Evolutionary conservation across 2,888 invertebrate species (phyloP), one percentile per base, ranked within the genome.

Genomic region (Erebia palarica): DNA sequence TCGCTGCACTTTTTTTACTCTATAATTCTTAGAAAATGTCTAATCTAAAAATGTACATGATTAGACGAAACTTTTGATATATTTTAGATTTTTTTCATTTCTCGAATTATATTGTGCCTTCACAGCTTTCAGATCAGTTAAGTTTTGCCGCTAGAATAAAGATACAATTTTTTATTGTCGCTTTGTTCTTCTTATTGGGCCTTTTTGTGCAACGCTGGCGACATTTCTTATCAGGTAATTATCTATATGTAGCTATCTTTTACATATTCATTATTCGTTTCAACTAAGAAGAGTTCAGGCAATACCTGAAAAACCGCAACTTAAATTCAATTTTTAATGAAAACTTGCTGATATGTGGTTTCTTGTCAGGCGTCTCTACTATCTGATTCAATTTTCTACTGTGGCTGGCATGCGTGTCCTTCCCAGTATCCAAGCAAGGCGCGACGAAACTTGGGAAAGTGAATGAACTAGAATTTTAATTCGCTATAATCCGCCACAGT

Each of bases 141-240:
- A 82, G 86, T 18, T 81, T 87, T 57, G 79, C 82, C 10, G 87
- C 86, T 1, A 79, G 80, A 21, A 79, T 89, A 81, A 92, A 92
- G 79, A 83, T 91, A 70, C 81, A 91, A 71, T 86, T 86, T 72
- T 93, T 92, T 70, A 86, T 88, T 0, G 60, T 76, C 10, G 90
- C 83, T 1, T 80, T 93, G 68, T 90, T 89, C 72, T 89, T 91
- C 74, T 76, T 92, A 21, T 79, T 93, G 55, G 92, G 84, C 8
- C 78, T 91, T 10, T 91, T 89, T 78, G 21, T 93, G 92, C 78
- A 93, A 92, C 71, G 88, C 92, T 63, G 92, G 93, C 47, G 92
- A 91, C 82, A 92, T 93, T 44, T 90, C 92, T 5, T 85, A 89
- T 75, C 89, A 92, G 89, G 92, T 92, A 77, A 67, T 64, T 65